Conservation (phyloP, 2,888 invertebrate species). For the Drosophila anomalata region DNA sequence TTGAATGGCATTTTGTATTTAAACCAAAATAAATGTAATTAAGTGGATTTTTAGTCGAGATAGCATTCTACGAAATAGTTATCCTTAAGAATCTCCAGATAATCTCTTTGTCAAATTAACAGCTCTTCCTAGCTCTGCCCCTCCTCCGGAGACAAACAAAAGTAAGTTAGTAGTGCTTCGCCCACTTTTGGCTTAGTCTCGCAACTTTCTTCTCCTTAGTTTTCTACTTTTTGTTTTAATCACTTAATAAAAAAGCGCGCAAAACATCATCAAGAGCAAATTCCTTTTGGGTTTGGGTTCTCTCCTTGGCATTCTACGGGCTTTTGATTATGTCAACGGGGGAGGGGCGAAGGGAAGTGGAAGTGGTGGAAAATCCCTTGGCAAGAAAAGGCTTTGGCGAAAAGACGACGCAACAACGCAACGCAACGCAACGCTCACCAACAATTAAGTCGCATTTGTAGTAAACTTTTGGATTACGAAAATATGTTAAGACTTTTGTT, state of each 20-base stretch:
- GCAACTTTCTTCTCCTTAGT: slow-evolving; percentile 10
- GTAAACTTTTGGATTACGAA: slow-evolving; percentile 76
- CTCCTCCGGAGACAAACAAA: not conserved
- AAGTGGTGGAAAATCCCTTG: not conserved
- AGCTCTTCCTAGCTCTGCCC: not conserved
- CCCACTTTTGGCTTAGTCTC: slow-evolving; percentile 3
- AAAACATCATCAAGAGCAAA: slow-evolving; percentile 52
- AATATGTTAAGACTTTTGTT: slow-evolving; percentile 79
- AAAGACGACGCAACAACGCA: slow-evolving; percentile 18
- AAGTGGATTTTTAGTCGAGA: not conserved
- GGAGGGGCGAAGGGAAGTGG: not conserved
- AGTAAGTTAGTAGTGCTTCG: not conserved
- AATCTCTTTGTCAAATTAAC: not conserved
- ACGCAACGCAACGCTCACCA: slow-evolving; percentile 54
- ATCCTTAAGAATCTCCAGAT: not conserved
- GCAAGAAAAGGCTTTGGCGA: slow-evolving; percentile 27
- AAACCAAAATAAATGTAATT: not conserved
- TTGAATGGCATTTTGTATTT: not conserved
- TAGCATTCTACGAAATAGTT: not conserved
- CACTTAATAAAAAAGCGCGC: slow-evolving; percentile 44
- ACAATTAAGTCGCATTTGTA: slow-evolving; percentile 79
- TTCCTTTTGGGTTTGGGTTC: slow-evolving; percentile 14
- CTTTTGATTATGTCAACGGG: slow-evolving; percentile 28
- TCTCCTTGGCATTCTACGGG: slow-evolving; percentile 6
- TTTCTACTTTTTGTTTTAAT: slow-evolving; percentile 32